Evolutionary conservation across 2,113 vertebrate genomes (phyloP).

Genomic region (Chaetodon trifascialis): DNA sequence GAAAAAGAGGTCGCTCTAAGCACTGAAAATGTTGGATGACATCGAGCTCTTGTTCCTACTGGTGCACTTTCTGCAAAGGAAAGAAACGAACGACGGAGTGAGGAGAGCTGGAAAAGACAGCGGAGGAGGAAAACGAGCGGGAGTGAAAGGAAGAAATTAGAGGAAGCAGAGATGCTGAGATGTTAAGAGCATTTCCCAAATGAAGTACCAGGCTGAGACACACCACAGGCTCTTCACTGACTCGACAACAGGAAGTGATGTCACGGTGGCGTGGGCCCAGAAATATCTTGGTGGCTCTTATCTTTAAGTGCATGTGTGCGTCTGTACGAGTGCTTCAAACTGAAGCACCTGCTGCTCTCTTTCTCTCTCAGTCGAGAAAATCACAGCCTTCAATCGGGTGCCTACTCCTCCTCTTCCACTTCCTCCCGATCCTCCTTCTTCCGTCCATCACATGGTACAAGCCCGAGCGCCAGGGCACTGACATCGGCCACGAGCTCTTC

Average conservation of each 20-base stretch:
- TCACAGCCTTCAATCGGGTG: constrained; percentile 52
- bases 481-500: constrained; percentile 34
- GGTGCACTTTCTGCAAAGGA: neutral
- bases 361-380: constrained; percentile 40
- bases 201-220: neutral
- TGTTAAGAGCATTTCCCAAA: neutral
- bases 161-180: neutral
- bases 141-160: neutral
- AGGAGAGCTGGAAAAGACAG: neutral
- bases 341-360: constrained; percentile 66
- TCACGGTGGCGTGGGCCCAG: constrained; percentile 45
- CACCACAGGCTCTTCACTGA: neutral
- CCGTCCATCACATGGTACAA: constrained; percentile 54
- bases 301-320: constrained; percentile 43
- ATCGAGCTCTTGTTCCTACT: neutral
- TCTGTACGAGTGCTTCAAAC: constrained; percentile 41
- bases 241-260: constrained; percentile 67
- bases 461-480: constrained; percentile 35
- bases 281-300: constrained; percentile 42
- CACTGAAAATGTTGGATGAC: neutral
- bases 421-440: constrained; percentile 45
- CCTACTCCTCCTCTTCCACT: constrained; percentile 31
- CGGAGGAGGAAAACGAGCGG: neutral
- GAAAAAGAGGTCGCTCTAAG: neutral
- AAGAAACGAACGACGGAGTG: neutral